A percentile compares a stretch with the other conserved stretches of the same genome.
Conservation (phyloP, 1,140 invertebrate genomes). For the Brachionus rubens region DNA sequence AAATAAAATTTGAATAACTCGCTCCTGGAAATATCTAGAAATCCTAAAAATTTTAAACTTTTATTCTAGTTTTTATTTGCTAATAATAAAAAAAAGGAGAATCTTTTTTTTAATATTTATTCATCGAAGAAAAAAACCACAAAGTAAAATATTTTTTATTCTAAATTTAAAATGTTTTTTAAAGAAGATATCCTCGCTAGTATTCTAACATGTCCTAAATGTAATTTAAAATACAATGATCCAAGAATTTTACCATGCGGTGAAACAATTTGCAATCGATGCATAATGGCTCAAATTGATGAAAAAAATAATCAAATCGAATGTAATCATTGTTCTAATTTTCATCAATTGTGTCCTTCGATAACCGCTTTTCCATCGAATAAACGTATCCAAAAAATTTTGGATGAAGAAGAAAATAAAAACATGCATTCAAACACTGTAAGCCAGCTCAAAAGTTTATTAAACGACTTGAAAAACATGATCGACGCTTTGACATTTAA, state of each 20-base stretch:
- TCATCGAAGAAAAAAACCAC: no score
- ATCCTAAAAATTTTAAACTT: no score
- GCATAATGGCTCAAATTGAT: background rate
- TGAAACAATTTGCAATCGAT: background rate
- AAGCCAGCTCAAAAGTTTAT: background rate
- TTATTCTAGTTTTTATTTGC: no score
- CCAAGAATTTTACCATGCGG: background rate
- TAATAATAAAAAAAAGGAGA: no score
- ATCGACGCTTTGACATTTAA: background rate
- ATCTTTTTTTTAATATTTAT: no score
- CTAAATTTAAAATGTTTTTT: constrained; percentile 25
- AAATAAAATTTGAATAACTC: no score
- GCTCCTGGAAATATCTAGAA: no score
- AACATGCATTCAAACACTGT: background rate
- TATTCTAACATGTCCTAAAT: background rate
- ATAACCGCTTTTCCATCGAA: background rate
- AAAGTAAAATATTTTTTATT: no score
- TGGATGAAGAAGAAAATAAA: background rate
- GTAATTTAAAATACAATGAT: background rate
- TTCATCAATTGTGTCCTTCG: background rate
- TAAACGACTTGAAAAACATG: background rate
- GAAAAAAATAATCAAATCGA: background rate
- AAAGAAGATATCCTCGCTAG: background rate
- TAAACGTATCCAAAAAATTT: background rate
- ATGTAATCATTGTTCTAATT: background rate